Evolutionary conservation across 2,888 invertebrate species (phyloP).

Genomic region (Poecilobothrus nobilitatus): DNA sequence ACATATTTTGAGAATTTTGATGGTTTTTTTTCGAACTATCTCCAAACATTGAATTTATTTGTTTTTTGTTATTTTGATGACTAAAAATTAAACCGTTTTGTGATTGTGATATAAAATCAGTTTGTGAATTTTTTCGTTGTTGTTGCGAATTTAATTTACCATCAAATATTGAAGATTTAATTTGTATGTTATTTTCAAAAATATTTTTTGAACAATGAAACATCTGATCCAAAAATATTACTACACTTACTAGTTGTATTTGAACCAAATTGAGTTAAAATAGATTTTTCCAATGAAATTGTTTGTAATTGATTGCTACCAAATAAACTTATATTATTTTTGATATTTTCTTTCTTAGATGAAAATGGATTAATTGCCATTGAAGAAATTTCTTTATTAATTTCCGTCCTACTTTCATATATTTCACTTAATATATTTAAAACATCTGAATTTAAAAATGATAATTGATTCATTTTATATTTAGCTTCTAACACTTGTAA

Average conservation of each 20-base stretch:
- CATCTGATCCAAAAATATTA: background rate
- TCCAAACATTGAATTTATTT: no score
- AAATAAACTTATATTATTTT: constrained; percentile 14
- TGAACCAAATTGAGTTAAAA: constrained; percentile 22
- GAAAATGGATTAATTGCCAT: constrained; percentile 20
- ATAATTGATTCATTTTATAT: constrained; percentile 48
- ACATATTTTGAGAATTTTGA: no score
- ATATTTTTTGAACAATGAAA: constrained; percentile 7
- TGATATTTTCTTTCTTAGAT: background rate
- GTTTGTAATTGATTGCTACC: constrained; percentile 24
- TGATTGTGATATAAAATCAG: no score
- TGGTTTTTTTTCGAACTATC: no score
- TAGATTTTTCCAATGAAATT: constrained; percentile 19
- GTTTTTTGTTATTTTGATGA: no score
- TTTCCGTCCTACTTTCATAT: constrained; percentile 27
- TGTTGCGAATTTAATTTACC: background rate
- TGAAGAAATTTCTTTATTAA: background rate
- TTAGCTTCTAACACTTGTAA: constrained; percentile 48
- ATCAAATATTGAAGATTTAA: constrained; percentile 4
- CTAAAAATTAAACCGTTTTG: no score
- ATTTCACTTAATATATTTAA: constrained; percentile 33
- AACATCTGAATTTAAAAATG: constrained; percentile 35
- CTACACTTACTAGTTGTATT: constrained; percentile 12
- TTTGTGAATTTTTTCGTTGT: no score
- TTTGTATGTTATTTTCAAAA: constrained; percentile 19